Evolutionary conservation across 2,797 vertebrate genomes (phyloP).

Genomic region (Hoplostethus mediterraneus): DNA sequence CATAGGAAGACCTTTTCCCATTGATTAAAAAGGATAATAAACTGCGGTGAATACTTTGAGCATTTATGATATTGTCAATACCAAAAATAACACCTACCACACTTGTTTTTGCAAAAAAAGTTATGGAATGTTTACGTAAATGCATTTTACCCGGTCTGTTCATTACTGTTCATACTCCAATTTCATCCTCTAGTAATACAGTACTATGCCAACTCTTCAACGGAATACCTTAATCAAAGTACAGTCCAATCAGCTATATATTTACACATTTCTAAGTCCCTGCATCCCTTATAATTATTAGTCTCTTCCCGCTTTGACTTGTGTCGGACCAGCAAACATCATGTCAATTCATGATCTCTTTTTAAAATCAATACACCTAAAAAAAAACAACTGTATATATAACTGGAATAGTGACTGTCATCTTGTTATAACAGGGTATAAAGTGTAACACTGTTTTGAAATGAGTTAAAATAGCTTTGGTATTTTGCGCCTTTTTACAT

Average conservation of each 20-base stretch:
- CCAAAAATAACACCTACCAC: conserved; percentile 12
- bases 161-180: conserved; percentile 18
- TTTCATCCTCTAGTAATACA: conserved; percentile 30
- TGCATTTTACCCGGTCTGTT: conserved; percentile 22
- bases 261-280: conserved; percentile 48
- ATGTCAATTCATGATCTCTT: conserved; percentile 32
- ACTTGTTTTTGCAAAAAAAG: conserved; percentile 19
- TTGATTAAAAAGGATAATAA: conserved; percentile 46
- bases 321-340: conserved; percentile 51
- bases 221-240: conserved; percentile 26
- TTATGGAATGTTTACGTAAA: conserved; percentile 35
- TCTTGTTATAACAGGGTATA: conserved; percentile 37
- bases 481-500: conserved; percentile 47
- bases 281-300: conserved; percentile 35
- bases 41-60: conserved; percentile 37
- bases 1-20: conserved; percentile 40
- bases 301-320: conserved; percentile 44
- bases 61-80: conserved; percentile 45
- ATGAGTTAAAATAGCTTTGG: conserved; percentile 70
- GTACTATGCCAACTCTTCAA: conserved; percentile 22
- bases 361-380: conserved; percentile 29
- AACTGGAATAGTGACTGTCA: conserved; percentile 41
- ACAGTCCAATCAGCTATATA: conserved; percentile 48
- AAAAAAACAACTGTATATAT: conserved; percentile 9
- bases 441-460: conserved; percentile 59